phyloP scores from a whole-genome alignment of 2,113 vertebrate species.

The Amphilophus citrinellus region DNA sequence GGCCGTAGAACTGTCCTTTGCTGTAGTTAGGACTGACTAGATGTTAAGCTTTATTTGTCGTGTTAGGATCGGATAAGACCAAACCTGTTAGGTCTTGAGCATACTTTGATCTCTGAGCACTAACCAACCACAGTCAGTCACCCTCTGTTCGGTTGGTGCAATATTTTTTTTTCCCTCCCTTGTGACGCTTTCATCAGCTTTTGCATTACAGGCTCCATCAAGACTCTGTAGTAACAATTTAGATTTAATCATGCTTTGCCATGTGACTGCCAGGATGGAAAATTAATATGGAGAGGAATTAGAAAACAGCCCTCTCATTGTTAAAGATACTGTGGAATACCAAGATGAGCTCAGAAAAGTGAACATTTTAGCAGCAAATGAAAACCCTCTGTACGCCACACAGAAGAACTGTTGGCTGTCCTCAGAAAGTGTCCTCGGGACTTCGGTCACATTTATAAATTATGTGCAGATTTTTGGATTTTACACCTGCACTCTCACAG shows the following conservation, averaged over 20 bases:
- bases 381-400: constrained; percentile 14
- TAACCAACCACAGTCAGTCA: neutral
- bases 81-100: constrained; percentile 29
- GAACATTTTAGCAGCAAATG: constrained; percentile 39
- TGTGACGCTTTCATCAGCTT: constrained; percentile 58
- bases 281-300: constrained; percentile 79
- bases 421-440: constrained; percentile 38
- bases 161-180: constrained; percentile 10
- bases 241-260: constrained; percentile 76
- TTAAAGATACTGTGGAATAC: constrained; percentile 55
- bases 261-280: constrained; percentile 75
- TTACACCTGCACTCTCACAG: neutral
- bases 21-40: constrained; percentile 56
- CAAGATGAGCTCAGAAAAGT: constrained; percentile 48
- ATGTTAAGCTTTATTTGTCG: constrained; percentile 57
- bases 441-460: constrained; percentile 16
- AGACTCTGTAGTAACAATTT: constrained; percentile 72
- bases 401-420: constrained; percentile 25
- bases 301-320: constrained; percentile 72
- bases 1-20: constrained; percentile 60
- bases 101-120: constrained; percentile 7
- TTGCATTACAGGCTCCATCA: constrained; percentile 67
- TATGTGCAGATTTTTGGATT: constrained; percentile 13
- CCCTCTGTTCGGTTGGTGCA: constrained; percentile 19
- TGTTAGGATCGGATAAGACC: constrained; percentile 42